Conservation (phyloP, 2,113 vertebrate genomes). For the Mobula birostris region DNA sequence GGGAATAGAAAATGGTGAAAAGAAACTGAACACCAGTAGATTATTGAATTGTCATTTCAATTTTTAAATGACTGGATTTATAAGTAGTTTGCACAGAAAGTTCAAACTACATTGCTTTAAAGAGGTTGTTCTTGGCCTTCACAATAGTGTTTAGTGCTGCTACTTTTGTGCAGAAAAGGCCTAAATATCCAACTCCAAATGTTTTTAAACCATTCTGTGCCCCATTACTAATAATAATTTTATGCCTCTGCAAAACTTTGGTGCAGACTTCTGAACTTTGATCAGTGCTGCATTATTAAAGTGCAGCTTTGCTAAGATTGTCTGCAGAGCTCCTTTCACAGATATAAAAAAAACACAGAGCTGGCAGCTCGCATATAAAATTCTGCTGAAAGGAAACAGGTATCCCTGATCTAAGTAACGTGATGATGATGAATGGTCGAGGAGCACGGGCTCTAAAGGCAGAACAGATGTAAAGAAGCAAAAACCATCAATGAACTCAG, state of each 20-base stretch:
- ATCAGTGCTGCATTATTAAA: not conserved
- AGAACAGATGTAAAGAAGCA: constrained; percentile 44
- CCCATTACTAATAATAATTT: not conserved
- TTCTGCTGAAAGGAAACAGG: constrained; percentile 28
- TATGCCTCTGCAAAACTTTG: not conserved
- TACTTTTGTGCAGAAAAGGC: not conserved
- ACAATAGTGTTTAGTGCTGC: not conserved
- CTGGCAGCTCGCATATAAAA: not conserved
- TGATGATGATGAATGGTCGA: constrained; percentile 20
- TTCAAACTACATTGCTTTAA: not conserved
- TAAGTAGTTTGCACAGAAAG: not conserved
- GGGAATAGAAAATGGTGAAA: not conserved
- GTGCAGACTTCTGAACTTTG: not conserved
- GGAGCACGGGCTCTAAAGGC: constrained; percentile 41
- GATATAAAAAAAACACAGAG: not conserved
- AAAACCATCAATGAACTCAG: constrained; percentile 34
- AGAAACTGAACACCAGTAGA: not conserved
- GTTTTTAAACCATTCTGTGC: not conserved
- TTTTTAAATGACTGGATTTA: not conserved
- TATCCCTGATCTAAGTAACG: not conserved
- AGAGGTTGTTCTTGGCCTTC: not conserved
- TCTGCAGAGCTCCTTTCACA: not conserved
- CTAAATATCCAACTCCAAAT: not conserved
- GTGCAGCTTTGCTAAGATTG: not conserved
- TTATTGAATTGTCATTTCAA: not conserved